Base-by-base conservation (phyloP, 2,888 invertebrate species). In the Cecidostiba fungosa region DNA sequence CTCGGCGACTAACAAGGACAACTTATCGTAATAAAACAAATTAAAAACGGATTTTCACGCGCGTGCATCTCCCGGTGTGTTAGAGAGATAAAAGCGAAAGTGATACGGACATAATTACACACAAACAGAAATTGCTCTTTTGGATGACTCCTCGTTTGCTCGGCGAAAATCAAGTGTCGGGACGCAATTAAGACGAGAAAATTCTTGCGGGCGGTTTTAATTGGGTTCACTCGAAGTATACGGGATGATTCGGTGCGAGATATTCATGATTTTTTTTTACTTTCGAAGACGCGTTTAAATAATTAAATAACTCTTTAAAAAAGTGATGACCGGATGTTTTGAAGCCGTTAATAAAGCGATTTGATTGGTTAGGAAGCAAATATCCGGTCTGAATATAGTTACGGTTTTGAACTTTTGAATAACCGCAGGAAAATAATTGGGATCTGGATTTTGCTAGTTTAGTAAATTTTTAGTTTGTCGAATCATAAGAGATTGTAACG, bases 1-100 rank as follows among this genome's bases (percentile, higher is more conserved):
- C 29, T 72, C 36, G 4, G 12, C 14, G n/a, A 36, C 26, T 36
- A 54, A 72, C 77, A 77, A 84, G 84, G 77, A 84, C 84, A 23
- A 19, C 54, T 62, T 50, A 50, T 19, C 16, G 19, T 3, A 50
- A 43, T 16, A 62, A 77, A 77, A 62, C 43, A 59, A 74, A 79
- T 78, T 23, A 4, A 66, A 66, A n/a, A 26, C 66, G 50, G 50
- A 59, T n/a, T 59, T 59, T 59, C 54, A 59, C 16, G n/a, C 59
- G 23, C 23, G 10, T 14, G 66, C 23, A 66, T 66, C 66, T 66
- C 66, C 12, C 66, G 66, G 19, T 19, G 54, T 10, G 14, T 16
- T 5, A 0, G 54, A 8, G 5, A 8, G n/a, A n/a, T 59, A n/a
- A 66, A 66, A 4, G 6, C 66, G 66, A 26, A 29, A 26, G 23